Base-by-base conservation (phyloP, 2,797 vertebrate species). In the Chloroceryle amazona region DNA sequence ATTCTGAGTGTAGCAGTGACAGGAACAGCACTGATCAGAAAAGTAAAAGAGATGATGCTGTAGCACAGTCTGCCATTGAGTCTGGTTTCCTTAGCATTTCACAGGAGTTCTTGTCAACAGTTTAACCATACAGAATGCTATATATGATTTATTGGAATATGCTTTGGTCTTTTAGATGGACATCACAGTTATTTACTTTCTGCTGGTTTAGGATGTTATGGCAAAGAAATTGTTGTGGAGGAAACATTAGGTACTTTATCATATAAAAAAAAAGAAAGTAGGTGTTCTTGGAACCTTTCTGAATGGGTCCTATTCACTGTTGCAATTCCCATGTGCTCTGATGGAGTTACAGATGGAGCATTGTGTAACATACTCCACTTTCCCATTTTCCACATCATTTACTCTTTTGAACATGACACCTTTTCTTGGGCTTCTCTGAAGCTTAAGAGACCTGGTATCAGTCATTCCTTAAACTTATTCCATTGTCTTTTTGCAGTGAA, bases 401-500 rank as follows among this genome's bases (percentile, higher is more conserved):
- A 41, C 28, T 86, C 28, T 75, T 78, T 60, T 76, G 46, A 85
- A n/a, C 11, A 21, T 41, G 22, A 35, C 15, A 67, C 39, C 35
- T 58, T 90, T 93, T 81, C 84, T 89, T 86, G 51, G 15, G 68
- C 86, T 95, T 57, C 62, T 76, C 35, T 66, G 75, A 89, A 83
- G 39, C 83, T 90, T 82, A 81, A 82, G 81, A 88, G 49, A 89
- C 37, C 47, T 65, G 26, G 58, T 85, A 81, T 93, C 89, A 82
- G 46, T 96, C 62, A 71, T 91, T 89, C 80, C 73, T 95, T 81
- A 96, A 91, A 84, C 67, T 65, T 80, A 58, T 51, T 87, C 55
- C 55, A 80, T 90, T 89, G 49, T 96, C 42, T 54, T 94, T 93
- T 93, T 95, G 82, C 95, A 78, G 9, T 71, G 33, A 86, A 86